Percentiles rank a stretch among this genome's conserved stretches.
These are phyloP conservation scores for Gryllus longicercus DNA, from an alignment of 2,888 invertebrate genomes.

Conservation along the genomic window DNA sequence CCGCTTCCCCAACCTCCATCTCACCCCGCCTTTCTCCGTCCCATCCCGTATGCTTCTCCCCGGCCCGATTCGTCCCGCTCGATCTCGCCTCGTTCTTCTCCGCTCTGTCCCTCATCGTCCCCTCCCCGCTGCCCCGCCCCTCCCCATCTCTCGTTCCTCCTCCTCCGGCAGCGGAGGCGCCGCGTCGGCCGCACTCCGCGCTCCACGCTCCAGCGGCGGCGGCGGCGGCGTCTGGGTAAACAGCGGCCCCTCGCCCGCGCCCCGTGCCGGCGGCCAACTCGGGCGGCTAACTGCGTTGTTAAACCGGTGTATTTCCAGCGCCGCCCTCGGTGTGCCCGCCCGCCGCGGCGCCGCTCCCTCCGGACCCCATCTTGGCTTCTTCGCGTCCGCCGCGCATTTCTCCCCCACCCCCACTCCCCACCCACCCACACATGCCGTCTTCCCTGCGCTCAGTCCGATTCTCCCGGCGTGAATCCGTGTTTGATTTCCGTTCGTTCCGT, in stretches of 20 bases:
- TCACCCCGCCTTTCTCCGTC: neutral
- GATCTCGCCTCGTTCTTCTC: neutral
- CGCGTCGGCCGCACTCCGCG: too few relatives aligned
- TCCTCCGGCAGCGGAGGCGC: too few relatives aligned
- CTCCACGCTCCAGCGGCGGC: too few relatives aligned
- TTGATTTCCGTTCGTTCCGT: too few relatives aligned
- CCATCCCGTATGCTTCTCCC: neutral
- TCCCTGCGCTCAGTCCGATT: too few relatives aligned
- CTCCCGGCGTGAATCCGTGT: too few relatives aligned
- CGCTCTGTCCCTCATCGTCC: neutral
- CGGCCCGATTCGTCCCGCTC: neutral
- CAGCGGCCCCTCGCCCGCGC: neutral
- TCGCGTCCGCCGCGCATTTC: too few relatives aligned
- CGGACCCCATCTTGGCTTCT: too few relatives aligned
- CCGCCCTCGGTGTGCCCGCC: neutral
- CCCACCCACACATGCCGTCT: too few relatives aligned
- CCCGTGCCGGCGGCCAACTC: neutral
- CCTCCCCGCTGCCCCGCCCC: neutral
- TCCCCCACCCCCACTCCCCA: too few relatives aligned
- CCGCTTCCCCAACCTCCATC: neutral
- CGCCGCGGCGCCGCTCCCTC: too few relatives aligned
- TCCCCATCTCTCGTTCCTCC: neutral
- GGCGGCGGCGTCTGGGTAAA: too few relatives aligned
- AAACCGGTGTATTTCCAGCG: neutral
- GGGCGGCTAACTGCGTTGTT: slow-evolving; percentile 10